These are phyloP conservation scores for Trematomus loennbergii DNA, from an alignment of 2,113 vertebrate genomes.

Conservation along the genomic window DNA sequence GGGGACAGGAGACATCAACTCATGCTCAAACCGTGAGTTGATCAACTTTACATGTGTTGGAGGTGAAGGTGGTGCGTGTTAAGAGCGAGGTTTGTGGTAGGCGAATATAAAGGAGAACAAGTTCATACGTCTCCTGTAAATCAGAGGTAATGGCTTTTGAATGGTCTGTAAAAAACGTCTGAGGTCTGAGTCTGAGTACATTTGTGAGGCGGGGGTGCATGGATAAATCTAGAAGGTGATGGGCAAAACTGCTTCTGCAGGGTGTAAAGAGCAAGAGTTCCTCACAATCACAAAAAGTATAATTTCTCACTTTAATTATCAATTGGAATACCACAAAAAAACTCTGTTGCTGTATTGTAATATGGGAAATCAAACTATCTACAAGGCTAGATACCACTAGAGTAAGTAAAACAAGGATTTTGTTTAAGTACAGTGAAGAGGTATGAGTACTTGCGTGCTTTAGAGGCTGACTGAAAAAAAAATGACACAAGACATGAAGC, in stretches of 20 bases:
- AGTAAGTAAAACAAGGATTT: not conserved
- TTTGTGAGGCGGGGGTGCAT: not conserved
- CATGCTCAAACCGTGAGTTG: constrained; percentile 11
- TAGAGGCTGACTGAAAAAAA: not conserved
- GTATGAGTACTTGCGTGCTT: not conserved
- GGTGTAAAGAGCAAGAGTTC: not conserved
- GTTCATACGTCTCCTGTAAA: constrained; percentile 16
- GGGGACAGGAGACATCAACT: constrained; percentile 36
- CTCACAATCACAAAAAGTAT: not conserved
- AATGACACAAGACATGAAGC: not conserved
- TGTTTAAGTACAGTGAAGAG: constrained; percentile 2
- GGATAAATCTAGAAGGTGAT: not conserved
- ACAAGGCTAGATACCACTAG: not conserved
- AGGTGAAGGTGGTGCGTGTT: constrained; percentile 35
- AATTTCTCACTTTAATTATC: too few species aligned
- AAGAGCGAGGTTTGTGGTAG: constrained; percentile 3
- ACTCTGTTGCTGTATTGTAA: not conserved
- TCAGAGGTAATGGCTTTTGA: constrained; percentile 39
- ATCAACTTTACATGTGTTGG: constrained; percentile 10
- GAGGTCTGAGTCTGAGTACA: not conserved
- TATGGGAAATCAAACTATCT: not conserved
- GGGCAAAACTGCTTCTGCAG: not conserved
- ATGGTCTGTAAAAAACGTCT: constrained; percentile 33
- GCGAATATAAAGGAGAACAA: constrained; percentile 22
- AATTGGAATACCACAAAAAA: not conserved